Conservation (phyloP, 1,140 invertebrate genomes). For the Geopemphigus sp. region DNA sequence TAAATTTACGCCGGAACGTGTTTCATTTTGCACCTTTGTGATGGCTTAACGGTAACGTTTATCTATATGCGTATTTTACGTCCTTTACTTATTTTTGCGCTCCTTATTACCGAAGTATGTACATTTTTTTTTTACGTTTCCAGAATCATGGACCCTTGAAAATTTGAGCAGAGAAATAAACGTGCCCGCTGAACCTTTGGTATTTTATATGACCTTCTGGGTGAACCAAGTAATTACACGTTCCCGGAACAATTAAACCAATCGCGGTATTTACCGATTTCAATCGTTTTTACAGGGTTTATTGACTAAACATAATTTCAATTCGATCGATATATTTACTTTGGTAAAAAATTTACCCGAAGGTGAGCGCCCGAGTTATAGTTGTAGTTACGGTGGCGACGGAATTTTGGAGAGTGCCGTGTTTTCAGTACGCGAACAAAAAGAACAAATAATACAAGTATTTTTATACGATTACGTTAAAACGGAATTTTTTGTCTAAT, state of each 20-base stretch:
- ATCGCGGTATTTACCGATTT: not conserved
- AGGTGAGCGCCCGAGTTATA: not conserved
- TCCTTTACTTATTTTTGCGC: too few species aligned
- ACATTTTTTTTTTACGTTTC: constrained; percentile 54
- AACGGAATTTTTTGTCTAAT: too few species aligned
- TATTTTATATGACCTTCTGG: constrained; percentile 87
- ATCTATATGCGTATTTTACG: too few species aligned
- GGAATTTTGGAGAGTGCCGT: constrained; percentile 90
- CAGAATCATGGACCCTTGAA: constrained; percentile 78
- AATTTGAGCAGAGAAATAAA: constrained; percentile 80
- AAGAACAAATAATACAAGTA: constrained; percentile 84
- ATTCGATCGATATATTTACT: constrained; percentile 68
- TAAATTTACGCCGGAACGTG: too few species aligned
- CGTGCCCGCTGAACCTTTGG: constrained; percentile 75
- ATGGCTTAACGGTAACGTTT: too few species aligned
- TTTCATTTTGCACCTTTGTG: too few species aligned
- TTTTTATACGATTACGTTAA: not conserved
- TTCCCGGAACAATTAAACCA: not conserved
- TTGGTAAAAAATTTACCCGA: constrained; percentile 71
- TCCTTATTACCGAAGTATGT: too few species aligned
- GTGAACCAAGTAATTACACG: constrained; percentile 62
- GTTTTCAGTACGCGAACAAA: constrained; percentile 88
- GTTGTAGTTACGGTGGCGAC: constrained; percentile 58
- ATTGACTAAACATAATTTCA: constrained; percentile 64
- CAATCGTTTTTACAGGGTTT: constrained; percentile 62